Base-by-base conservation (phyloP, 1,140 invertebrate species). In the Lethrus apterus region DNA sequence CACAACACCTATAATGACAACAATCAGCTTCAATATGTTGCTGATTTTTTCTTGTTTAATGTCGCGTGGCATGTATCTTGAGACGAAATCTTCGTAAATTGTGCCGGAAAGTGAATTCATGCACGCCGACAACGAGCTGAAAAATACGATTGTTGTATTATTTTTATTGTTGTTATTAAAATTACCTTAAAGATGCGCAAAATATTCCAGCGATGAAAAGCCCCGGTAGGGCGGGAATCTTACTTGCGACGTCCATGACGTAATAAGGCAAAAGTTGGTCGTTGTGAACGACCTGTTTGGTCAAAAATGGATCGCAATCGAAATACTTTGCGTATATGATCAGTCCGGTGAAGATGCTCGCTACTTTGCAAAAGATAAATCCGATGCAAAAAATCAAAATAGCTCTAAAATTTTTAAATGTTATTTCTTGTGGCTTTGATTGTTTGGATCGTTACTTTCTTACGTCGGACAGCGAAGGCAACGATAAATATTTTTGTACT, bases 321-420 rank as follows among this genome's bases (percentile, higher is more conserved):
- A 72, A 64, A 61, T 84, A 88, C 13, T 77, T 72, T 0, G 81
- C 81, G 55, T 78, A 87, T 51, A 87, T 77, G 1, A 85, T 75
- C 10, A 86, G 70, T 17, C 85, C 85, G n/a, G 71, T 78, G 24
- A 75, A 71, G 36, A 71, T 70, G 48, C 59, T 38, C 29, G 54
- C 55, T 50, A 46, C 41, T 48, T 58, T 58, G 9, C 55, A 36
- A 7, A 52, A 11, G 1, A 54, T 42, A 3, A 32, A 34, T 8
- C 49, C 49, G 26, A 51, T 11, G 8, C 44, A 21, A 18, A n/a
- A 36, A 14, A 46, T 35, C 3, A 34, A 13, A 20, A 40, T 15
- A 5, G 11, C 17, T n/a, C 36, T 40, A 40, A 20, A 40, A n/a
- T 29, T 29, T 8, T 7, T 29, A n/a, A n/a, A n/a, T n/a, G n/a